Base-by-base conservation (phyloP, 53 echinoderm and acorn worm species). In the Hippasteria phrygiana region DNA sequence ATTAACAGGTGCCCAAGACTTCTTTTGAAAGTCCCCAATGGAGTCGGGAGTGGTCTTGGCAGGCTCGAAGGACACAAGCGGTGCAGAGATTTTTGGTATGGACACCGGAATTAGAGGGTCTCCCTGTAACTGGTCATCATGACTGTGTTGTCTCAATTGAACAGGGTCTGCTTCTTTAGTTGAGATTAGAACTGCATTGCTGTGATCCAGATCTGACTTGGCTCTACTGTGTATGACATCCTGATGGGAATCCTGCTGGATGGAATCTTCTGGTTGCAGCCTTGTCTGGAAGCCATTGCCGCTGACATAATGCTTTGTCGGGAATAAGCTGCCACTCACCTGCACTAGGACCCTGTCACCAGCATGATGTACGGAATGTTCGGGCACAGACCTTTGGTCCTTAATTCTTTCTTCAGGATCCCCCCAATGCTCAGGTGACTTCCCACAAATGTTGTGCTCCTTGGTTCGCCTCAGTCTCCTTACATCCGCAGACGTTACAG, bases 141-240 rank as follows among this genome's bases (percentile, higher is more conserved):
- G 85, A 71, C 71, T 71, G 9, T 14, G 70, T n/a, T 85, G 51
- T 53, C 71, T 70, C 8, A 34, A 10, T 4, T 50, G 85, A 46
- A 8, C 3, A 6, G 38, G n/a, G 10, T 42, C 71, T 31, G 71
- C 53, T n/a, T 59, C 48, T 26, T 34, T 39, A 3, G 13, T 1
- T 6, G 85, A 36, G 12, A 35, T 67, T 34, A 26, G 43, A 10
- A 22, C 71, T 28, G 51, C 18, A 39, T 37, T 53, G 37, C 71
- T 51, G 18, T 24, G 31, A 53, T 85, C 85, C n/a, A 71, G 50
- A 71, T 70, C 71, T 0, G 85, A 85, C 42, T 85, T 85, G 7
- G 50, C 71, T 70, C 85, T 69, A 27, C 85, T n/a, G 85, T 85
- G 85, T 26, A 50, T 65, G 45, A 81, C 46, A 28, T 81, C 81